Percentiles rank a stretch among this genome's conserved stretches.
These are phyloP conservation scores for Peucedramus taeniatus DNA, from an alignment of 2,113 vertebrate species.

Conservation along the genomic window DNA sequence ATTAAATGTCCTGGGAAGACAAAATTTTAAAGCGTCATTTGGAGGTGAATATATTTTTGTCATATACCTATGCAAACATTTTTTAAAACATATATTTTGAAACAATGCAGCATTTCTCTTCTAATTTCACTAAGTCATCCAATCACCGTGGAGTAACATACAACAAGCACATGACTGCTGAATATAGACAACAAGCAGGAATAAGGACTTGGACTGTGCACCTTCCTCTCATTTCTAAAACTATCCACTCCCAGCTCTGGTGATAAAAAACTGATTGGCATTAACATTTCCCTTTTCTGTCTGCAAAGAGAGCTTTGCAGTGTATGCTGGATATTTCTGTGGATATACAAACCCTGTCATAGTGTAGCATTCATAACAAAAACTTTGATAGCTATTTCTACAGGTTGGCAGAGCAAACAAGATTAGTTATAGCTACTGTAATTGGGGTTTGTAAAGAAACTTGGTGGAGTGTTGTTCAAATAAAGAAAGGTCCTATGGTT, in stretches of 20 bases:
- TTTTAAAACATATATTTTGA: neutral
- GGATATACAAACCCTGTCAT: neutral
- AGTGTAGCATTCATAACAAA: neutral
- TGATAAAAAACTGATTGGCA: neutral
- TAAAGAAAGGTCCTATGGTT: neutral
- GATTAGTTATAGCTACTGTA: neutral
- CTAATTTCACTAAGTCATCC: neutral
- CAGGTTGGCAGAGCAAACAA: constrained; percentile 21
- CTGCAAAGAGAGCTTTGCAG: neutral
- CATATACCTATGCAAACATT: neutral
- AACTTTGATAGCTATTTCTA: neutral
- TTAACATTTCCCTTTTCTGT: neutral
- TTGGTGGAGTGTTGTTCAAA: neutral
- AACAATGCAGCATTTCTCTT: neutral
- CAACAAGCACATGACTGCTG: neutral
- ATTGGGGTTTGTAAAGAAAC: neutral
- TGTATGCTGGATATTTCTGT: neutral
- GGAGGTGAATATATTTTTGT: neutral
- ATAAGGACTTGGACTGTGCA: neutral
- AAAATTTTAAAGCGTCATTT: neutral
- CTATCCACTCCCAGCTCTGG: neutral
- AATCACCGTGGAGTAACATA: neutral
- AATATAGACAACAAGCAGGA: neutral
- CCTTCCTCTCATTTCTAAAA: neutral
- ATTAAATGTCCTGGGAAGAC: neutral